Evolutionary conservation across 1,140 invertebrate species (phyloP).

Genomic region (Zaprionus gabonicus): DNA sequence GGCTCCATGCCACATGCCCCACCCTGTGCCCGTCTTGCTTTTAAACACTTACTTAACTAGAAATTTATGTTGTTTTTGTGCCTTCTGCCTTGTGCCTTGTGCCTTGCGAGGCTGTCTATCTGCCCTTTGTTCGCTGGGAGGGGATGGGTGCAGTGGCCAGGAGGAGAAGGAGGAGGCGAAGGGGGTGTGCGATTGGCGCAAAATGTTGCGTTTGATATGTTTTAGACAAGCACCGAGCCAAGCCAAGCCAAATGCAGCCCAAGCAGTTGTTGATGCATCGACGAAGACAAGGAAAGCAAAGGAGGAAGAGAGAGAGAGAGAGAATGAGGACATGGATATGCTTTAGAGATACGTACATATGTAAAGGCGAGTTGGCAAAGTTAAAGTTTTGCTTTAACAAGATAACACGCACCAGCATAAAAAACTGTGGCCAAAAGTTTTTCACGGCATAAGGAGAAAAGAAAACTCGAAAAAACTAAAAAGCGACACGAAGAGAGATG

Average conservation of each 20-base stretch:
- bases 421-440: conserved; percentile 78
- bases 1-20: neutral
- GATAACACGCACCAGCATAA: conserved; percentile 81
- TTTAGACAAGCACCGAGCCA: conserved; percentile 65
- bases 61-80: conserved; percentile 82
- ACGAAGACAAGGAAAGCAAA: neutral
- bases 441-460: conserved; percentile 46
- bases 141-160: neutral
- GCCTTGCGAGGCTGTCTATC: neutral
- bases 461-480: conserved; percentile 18
- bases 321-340: neutral
- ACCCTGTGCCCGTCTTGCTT: conserved; percentile 60
- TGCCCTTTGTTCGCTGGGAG: no score
- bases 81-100: conserved; percentile 1
- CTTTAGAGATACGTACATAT: conserved; percentile 55
- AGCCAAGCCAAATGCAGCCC: conserved; percentile 49
- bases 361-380: conserved; percentile 79
- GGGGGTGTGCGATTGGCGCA: conserved; percentile 62
- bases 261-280: conserved; percentile 70
- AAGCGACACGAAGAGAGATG: neutral
- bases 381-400: conserved; percentile 82
- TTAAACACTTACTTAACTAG: conserved; percentile 83
- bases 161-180: neutral
- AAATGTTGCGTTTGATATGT: conserved; percentile 81
- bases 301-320: neutral